A percentile compares a stretch with the other conserved stretches of the same genome.
phyloP scores from a whole-genome alignment of 2,797 vertebrate species.

The Cephalopachus bancanus region DNA sequence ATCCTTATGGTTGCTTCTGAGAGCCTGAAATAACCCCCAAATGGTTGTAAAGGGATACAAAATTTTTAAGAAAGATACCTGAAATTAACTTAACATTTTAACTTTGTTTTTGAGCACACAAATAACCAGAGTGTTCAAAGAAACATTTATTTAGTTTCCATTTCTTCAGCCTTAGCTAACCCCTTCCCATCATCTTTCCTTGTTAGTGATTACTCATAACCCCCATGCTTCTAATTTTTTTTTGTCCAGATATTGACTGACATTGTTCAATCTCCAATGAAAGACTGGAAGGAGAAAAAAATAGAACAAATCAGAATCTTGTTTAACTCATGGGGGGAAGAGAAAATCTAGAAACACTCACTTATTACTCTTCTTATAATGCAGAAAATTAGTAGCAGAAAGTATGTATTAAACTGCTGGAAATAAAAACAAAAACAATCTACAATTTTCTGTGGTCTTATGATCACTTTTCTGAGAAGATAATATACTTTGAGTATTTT shows the following conservation, averaged over 20 bases:
- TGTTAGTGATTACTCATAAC: not conserved
- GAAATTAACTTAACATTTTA: not conserved
- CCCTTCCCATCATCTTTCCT: fast-evolving
- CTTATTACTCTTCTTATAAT: not conserved
- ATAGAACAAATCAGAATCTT: not conserved
- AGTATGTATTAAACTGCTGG: not conserved
- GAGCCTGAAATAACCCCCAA: not conserved
- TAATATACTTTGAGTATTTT: conserved; percentile 16
- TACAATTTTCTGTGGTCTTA: not conserved
- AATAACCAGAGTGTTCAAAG: not conserved
- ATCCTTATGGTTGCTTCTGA: not conserved
- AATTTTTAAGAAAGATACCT: not conserved
- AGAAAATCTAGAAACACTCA: not conserved
- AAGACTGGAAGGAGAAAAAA: not conserved
- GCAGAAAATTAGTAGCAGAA: not conserved
- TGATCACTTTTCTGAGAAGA: conserved; percentile 1
- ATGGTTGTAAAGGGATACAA: not conserved
- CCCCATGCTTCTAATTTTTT: not conserved
- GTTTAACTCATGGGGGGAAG: not conserved
- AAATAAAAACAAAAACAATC: not conserved
- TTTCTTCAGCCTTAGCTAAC: not conserved
- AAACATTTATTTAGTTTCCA: not conserved
- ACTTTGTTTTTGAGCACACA: not conserved
- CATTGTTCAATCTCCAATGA: not conserved
- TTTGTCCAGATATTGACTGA: not conserved